Conservation (phyloP, 2,113 vertebrate species). For the Microtus montanus region DNA sequence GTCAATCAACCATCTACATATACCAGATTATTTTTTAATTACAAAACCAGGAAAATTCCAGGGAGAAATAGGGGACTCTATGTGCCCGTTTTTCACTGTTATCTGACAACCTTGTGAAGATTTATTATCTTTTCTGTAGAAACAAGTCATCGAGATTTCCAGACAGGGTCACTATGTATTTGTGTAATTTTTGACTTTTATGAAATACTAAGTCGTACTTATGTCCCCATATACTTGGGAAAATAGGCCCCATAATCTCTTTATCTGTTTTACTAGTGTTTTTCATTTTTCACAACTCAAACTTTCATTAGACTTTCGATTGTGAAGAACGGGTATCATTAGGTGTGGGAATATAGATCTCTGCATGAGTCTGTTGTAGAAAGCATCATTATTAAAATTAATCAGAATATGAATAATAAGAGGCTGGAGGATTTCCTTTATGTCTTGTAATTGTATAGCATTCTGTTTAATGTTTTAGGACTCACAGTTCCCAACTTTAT, state of each 20-base stretch:
- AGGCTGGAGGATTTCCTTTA: background rate
- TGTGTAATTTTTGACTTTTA: background rate
- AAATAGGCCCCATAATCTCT: rapidly evolving
- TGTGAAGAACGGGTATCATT: background rate
- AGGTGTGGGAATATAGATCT: background rate
- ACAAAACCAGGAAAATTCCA: background rate
- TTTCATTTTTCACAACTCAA: background rate
- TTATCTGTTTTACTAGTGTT: background rate
- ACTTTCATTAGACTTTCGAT: background rate
- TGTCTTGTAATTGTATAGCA: background rate
- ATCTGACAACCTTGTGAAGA: background rate
- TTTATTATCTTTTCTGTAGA: background rate
- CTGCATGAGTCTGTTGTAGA: background rate
- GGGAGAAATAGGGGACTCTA: background rate
- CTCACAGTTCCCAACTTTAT: background rate
- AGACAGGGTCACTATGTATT: background rate
- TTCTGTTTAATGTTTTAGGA: background rate
- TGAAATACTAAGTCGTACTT: background rate
- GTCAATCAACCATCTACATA: background rate
- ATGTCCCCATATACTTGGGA: background rate
- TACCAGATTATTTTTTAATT: background rate
- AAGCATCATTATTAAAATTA: background rate
- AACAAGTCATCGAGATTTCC: background rate
- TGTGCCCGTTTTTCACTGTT: background rate
- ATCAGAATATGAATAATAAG: background rate